Evolutionary conservation across 2,888 invertebrate genomes (phyloP), one percentile per base, ranked within the genome.

Genomic region (Drosophila leonis): DNA sequence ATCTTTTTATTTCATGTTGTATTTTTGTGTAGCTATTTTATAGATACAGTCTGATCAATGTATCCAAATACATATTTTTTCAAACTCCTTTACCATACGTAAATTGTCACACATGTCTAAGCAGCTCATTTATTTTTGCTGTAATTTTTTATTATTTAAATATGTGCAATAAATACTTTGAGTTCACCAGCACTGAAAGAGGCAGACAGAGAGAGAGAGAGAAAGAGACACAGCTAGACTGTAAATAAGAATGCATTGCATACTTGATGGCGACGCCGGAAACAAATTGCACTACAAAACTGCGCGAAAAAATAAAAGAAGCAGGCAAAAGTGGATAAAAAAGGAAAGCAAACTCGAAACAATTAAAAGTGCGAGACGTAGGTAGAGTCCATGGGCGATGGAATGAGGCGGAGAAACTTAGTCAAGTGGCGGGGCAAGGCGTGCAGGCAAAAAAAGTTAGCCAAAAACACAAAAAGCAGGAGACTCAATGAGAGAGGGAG

Each of bases 351-450:
- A 64, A 69, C 64, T 69, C 65, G 77, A 79, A 84, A 83, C 84
- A 84, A 83, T 83, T 83, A 84, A 83, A 84, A 82, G 65, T 79
- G 69, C 70, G 67, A 39, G 18, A 37, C 46, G 46, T 66, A 24
- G 66, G 46, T 66, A 39, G 37, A 24, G 9, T 12, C 13, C n/a
- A 41, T 15, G 33, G 51, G 31, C 71, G 64, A 15, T 1, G 33
- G 46, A 27, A 8, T 27, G 27, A 8, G 60, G 42, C 44, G 66
- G 52, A 56, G 67, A 66, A 72, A 68, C 79, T 81, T 72, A 65
- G 65, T 55, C 77, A 80, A 83, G 72, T 75, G 68, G 54, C 46
- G 55, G 51, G 48, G 54, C 46, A 52, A 48, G 48, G 57, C 62
- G 80, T 69, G 31, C 18, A 49, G 52, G 65, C 71, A 67, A 13